Percentiles rank a stretch among this genome's conserved stretches.
These are phyloP conservation scores for Cryptotermes secundus DNA, from an alignment of 1,140 invertebrate species.

Conservation along the genomic window DNA sequence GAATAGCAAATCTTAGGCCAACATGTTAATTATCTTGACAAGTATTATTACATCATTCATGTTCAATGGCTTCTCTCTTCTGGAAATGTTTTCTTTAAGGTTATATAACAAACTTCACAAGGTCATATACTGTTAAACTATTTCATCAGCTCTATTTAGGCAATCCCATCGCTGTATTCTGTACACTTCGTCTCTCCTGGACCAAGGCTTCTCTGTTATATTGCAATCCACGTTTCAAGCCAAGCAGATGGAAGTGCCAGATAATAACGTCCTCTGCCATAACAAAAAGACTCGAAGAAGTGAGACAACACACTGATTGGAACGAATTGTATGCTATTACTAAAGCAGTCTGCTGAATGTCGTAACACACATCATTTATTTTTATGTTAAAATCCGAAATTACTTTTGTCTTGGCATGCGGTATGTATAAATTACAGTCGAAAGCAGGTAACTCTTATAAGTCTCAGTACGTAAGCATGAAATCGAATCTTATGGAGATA, in stretches of 20 bases:
- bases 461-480: background rate
- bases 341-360: background rate
- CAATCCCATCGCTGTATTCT: no score
- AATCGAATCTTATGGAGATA: background rate
- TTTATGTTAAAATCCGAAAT: background rate
- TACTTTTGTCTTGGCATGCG: background rate
- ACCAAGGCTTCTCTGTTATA: background rate
- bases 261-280: background rate
- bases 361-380: background rate
- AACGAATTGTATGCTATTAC: background rate
- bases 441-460: background rate
- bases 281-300: background rate
- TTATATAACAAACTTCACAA: no score
- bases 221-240: background rate
- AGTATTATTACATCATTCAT: no score
- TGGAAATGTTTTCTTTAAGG: no score
- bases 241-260: background rate
- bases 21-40: no score
- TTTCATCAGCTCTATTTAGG: no score
- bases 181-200: no score
- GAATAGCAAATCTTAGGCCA: no score
- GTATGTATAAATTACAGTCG: background rate
- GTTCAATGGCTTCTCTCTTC: no score
- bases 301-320: background rate
- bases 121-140: no score